Percentiles rank a stretch among this genome's conserved stretches.
Conservation (phyloP, 1,140 invertebrate genomes). For the Drosophila dunni region DNA sequence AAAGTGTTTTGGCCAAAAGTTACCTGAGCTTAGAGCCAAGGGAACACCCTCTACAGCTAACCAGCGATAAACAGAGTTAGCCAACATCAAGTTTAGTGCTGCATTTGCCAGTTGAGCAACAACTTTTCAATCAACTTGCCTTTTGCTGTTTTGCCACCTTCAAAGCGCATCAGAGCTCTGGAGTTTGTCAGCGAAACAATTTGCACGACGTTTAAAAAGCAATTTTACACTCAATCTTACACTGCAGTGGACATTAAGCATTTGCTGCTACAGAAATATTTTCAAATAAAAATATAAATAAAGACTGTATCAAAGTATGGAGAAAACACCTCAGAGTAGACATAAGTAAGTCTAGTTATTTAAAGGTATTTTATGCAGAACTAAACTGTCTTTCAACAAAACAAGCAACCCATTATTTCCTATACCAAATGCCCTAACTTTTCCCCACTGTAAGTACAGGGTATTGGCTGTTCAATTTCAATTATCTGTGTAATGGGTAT, state of each 20-base stretch:
- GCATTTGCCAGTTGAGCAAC: constrained; percentile 36
- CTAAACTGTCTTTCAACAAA: too few species aligned
- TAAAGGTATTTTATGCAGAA: too few species aligned
- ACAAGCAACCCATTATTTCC: background rate
- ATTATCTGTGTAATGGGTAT: background rate
- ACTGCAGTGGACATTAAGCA: background rate
- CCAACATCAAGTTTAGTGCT: constrained; percentile 6
- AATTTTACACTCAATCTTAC: constrained; percentile 35
- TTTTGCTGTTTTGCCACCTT: constrained; percentile 39
- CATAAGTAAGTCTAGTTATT: too few species aligned
- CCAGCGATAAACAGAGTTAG: constrained; percentile 22
- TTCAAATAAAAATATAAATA: background rate
- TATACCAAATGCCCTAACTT: background rate
- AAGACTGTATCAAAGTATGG: background rate
- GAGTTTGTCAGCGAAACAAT: constrained; percentile 44
- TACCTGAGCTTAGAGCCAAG: constrained; percentile 37
- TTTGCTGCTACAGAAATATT: background rate
- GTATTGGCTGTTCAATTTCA: constrained; percentile 1
- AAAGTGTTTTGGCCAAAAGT: constrained; percentile 65
- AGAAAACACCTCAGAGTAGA: background rate
- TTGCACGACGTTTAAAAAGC: constrained; percentile 37
- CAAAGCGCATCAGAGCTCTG: constrained; percentile 3
- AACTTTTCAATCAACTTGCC: constrained; percentile 73
- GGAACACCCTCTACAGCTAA: constrained; percentile 3
- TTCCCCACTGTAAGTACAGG: background rate